Percentiles rank a stretch among this genome's conserved stretches.
These are phyloP conservation scores for Metallyticus violacea DNA, from an alignment of 2,888 invertebrate genomes.

Conservation along the genomic window DNA sequence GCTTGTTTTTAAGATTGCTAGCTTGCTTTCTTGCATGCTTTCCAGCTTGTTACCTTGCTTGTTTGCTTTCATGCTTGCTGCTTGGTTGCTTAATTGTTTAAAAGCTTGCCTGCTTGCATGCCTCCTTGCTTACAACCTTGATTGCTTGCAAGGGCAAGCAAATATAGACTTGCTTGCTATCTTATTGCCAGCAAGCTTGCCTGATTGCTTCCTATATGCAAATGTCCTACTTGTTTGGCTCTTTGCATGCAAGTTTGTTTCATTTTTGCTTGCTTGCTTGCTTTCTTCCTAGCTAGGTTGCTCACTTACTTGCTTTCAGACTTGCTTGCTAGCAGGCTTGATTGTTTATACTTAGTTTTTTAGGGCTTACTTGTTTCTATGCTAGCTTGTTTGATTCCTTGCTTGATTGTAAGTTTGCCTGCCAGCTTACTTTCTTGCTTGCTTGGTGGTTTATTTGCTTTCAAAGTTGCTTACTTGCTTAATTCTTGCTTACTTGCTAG, in stretches of 20 bases:
- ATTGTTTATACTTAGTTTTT: neutral
- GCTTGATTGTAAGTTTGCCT: neutral
- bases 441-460: neutral
- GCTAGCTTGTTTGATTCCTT: neutral
- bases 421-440: neutral
- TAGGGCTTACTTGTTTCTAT: neutral
- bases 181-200: neutral
- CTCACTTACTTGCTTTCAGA: neutral
- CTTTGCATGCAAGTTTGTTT: neutral
- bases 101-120: neutral
- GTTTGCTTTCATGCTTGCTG: neutral
- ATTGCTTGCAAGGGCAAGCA: neutral
- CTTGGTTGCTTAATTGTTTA: neutral
- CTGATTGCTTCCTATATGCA: neutral
- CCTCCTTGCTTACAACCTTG: neutral
- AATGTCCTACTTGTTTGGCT: neutral
- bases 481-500: neutral
- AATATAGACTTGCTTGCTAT: neutral
- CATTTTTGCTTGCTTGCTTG: neutral
- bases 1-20: neutral
- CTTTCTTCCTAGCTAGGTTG: neutral
- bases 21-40: neutral
- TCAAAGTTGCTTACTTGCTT: neutral
- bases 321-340: neutral
- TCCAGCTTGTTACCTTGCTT: neutral